phyloP scores from a whole-genome alignment of 2,113 vertebrate species.

The Laticauda laticaudata region DNA sequence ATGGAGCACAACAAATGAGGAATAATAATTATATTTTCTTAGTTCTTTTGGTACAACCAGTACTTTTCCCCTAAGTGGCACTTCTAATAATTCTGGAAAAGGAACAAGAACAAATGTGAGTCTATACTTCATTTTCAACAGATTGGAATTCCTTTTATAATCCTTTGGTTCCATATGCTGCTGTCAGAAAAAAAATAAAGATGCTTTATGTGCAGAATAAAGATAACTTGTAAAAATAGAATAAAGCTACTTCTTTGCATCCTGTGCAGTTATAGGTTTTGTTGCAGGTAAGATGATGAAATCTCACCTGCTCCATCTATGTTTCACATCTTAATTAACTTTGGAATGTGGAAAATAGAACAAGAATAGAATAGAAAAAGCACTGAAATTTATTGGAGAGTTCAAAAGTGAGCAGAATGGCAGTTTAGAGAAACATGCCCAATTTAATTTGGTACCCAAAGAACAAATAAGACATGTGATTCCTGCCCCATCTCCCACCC shows the following conservation, averaged over 20 bases:
- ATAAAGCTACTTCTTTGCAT: neutral
- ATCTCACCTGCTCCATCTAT: constrained; percentile 13
- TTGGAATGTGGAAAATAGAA: constrained; percentile 6
- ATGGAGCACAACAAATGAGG: constrained; percentile 14
- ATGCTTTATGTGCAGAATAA: neutral
- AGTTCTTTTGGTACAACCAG: neutral
- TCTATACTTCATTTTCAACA: neutral
- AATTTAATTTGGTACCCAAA: neutral
- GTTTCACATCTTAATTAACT: constrained; percentile 20
- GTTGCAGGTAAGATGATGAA: neutral
- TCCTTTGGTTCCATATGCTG: neutral
- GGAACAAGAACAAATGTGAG: neutral
- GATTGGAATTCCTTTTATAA: neutral
- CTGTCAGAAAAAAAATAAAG: neutral
- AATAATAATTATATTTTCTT: neutral
- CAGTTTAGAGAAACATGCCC: neutral
- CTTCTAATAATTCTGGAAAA: neutral
- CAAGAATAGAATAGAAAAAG: neutral
- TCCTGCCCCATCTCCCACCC: neutral
- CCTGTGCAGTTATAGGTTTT: neutral
- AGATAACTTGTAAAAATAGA: neutral
- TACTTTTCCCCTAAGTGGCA: neutral
- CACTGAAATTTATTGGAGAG: neutral
- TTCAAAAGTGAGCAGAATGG: neutral
- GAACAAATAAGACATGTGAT: neutral